Percentiles rank a stretch among this genome's conserved stretches.
These are phyloP conservation scores for Gopherus flavomarginatus DNA, from an alignment of 2,113 vertebrate species.

Conservation along the genomic window DNA sequence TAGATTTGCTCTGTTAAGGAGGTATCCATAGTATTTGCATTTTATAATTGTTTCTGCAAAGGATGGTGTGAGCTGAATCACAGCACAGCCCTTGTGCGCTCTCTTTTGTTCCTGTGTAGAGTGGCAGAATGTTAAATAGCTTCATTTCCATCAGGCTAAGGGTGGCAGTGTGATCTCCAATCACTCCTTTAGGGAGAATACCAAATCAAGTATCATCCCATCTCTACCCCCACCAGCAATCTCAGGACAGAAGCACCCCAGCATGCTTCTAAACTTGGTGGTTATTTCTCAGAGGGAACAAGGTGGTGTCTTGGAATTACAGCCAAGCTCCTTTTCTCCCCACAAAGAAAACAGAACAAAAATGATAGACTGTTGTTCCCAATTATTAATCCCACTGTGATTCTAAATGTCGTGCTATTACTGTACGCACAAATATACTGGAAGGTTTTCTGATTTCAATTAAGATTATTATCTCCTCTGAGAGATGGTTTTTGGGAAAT, in stretches of 20 bases:
- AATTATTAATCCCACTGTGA: conserved; percentile 34
- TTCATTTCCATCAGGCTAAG: background rate
- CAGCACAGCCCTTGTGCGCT: background rate
- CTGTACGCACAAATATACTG: conserved; percentile 59
- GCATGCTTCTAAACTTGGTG: background rate
- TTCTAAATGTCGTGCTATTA: conserved; percentile 50
- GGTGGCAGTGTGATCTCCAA: background rate
- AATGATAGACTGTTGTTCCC: background rate
- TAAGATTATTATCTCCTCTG: conserved; percentile 76
- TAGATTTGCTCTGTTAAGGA: conserved; percentile 55
- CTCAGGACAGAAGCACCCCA: background rate
- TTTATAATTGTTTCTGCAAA: conserved; percentile 64
- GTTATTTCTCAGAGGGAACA: background rate
- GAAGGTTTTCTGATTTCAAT: conserved; percentile 80
- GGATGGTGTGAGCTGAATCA: conserved; percentile 47
- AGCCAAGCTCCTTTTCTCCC: background rate
- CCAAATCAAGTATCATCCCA: background rate
- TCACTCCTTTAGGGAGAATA: background rate
- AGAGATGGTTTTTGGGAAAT: conserved; percentile 69
- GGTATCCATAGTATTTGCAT: conserved; percentile 48
- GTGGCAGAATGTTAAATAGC: conserved; percentile 50
- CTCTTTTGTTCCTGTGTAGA: background rate
- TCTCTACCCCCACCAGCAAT: background rate
- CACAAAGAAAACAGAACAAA: background rate
- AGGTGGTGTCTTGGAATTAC: fast-evolving